phyloP scores from a whole-genome alignment of 2,888 invertebrate genomes.

The Anoplius nigerrimus region DNA sequence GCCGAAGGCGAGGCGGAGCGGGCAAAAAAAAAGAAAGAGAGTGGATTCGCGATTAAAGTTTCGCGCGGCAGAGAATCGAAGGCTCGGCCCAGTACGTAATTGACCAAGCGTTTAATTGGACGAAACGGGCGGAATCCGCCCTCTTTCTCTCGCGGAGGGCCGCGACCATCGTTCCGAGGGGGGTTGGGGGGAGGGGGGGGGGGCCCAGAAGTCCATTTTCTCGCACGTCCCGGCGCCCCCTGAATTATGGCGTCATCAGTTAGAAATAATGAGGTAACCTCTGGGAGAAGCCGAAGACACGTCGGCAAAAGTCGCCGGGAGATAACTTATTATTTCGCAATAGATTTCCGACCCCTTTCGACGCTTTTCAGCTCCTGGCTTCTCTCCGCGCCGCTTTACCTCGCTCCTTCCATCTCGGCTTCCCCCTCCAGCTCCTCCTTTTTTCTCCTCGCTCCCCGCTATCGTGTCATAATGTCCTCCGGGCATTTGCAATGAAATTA shows the following conservation, averaged over 20 bases:
- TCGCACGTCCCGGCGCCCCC: conserved; percentile 64
- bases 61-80: conserved; percentile 1
- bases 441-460: too few relatives aligned
- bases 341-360: conserved; percentile 52
- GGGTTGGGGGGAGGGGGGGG: too few relatives aligned
- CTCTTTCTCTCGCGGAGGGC: too few relatives aligned
- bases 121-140: conserved; percentile 47
- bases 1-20: too few relatives aligned
- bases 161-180: too few relatives aligned
- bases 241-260: conserved; percentile 72
- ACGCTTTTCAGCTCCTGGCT: too few relatives aligned
- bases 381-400: conserved; percentile 3
- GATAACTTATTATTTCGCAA: conserved; percentile 68
- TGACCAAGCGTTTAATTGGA: conserved; percentile 66
- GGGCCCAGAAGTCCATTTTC: conserved; percentile 64
- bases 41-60: conserved; percentile 12
- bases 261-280: conserved; percentile 70
- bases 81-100: conserved; percentile 40
- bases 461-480: too few relatives aligned
- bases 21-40: not conserved
- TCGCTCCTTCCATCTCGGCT: conserved; percentile 47
- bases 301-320: conserved; percentile 63
- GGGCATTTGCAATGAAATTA: too few relatives aligned
- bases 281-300: conserved; percentile 60
- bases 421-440: too few relatives aligned